A percentile compares a stretch with the other conserved stretches of the same genome.
These are phyloP conservation scores for Hybognathus amarus DNA, from an alignment of 2,797 vertebrate species.

Conservation along the genomic window DNA sequence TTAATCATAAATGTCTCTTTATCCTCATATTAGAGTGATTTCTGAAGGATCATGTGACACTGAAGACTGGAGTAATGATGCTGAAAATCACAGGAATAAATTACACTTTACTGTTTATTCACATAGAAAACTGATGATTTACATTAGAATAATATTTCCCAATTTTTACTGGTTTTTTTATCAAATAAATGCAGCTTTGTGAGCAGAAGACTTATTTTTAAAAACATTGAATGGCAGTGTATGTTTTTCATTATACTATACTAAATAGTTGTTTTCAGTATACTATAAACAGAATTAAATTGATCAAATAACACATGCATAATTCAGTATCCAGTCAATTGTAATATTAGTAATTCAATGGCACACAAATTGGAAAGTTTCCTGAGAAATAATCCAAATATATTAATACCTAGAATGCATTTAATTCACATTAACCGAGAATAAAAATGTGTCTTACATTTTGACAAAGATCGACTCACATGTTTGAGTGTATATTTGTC, in stretches of 20 bases:
- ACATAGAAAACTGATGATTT: neutral
- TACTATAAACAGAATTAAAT: neutral
- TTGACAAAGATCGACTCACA: neutral
- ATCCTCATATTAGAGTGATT: neutral
- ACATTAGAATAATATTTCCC: rapidly evolving
- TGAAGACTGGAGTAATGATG: constrained; percentile 10
- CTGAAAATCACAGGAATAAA: neutral
- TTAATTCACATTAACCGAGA: neutral
- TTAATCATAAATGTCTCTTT: neutral
- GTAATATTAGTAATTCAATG: neutral
- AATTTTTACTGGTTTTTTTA: neutral
- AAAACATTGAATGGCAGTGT: no score
- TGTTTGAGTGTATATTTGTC: neutral
- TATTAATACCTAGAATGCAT: neutral
- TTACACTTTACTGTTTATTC: neutral
- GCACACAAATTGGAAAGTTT: neutral
- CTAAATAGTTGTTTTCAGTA: no score
- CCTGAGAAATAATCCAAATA: neutral
- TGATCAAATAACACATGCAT: neutral
- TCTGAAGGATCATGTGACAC: constrained; percentile 2
- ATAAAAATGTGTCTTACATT: neutral
- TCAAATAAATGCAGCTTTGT: no score
- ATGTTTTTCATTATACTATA: no score
- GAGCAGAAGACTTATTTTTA: no score
- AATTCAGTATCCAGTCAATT: neutral